Evolutionary conservation across 2,113 vertebrate species (phyloP), one percentile per base, ranked within the genome.

Genomic region (Apistogramma diplotaenia): DNA sequence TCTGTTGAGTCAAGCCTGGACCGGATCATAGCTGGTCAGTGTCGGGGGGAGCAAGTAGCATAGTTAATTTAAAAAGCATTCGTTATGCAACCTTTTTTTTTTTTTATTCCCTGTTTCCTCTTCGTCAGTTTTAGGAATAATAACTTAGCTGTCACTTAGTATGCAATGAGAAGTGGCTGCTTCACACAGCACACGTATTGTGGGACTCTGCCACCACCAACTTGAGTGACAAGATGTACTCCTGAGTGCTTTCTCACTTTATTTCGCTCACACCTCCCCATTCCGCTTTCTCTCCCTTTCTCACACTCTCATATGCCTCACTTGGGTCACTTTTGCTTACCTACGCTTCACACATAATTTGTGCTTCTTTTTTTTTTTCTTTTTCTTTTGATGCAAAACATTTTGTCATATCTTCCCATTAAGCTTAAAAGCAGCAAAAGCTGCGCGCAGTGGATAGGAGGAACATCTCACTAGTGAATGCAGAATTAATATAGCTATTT

Each of bases 351-450:
- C 87, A 82, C 78, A 84, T 87, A 81, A 79, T 90, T 86, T 86
- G 27, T 82, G 59, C 71, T 61, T 76, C 78, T 76, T 80, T 81
- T 88, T 82, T 85, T 84, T 61, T 76, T 80, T 76, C 78, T 81
- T 88, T 82, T 85, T 84, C 86, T 89, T 91, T 88, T 84, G 81
- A 86, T 79, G 67, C 56, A 46, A 51, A 74, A 75, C 33, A 84
- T 90, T 89, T 89, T 83, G 85, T 91, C 87, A 89, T 89, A 82
- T 87, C 82, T 87, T 84, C 35, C 90, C 85, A 91, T 91, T 87
- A 91, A 59, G 49, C 75, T 55, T 86, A 91, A 91, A 80, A 79
- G 78, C 90, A 86, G 56, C 80, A 59, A 59, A 43, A 61, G 51
- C 37, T 61, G 77, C 76, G 37, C 72, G 49, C 56, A 59, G 76